Percentiles rank a stretch among this genome's conserved stretches.
Conservation (phyloP, 2,888 invertebrate species). For the Platycnemis pennipes region DNA sequence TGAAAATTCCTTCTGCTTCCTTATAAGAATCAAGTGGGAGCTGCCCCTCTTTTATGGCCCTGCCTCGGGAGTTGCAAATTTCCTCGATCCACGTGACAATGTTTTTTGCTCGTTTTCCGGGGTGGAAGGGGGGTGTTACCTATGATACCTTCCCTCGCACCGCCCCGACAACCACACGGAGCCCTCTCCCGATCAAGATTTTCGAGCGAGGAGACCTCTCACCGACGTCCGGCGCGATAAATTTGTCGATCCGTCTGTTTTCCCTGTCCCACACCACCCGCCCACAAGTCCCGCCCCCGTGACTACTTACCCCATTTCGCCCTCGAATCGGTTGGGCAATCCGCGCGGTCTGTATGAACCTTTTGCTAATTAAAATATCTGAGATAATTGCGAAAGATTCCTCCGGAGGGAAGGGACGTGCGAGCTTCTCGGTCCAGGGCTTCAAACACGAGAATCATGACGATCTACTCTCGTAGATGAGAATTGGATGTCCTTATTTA, state of each 20-base stretch:
- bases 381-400: background rate
- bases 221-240: background rate
- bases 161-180: background rate
- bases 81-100: slow-evolving; percentile 8
- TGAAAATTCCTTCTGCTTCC: slow-evolving; percentile 39
- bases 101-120: background rate
- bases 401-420: background rate
- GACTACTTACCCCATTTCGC: background rate
- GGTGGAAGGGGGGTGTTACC: background rate
- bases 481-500: too few species aligned
- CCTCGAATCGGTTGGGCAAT: background rate
- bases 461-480: background rate
- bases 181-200: background rate
- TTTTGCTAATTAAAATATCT: background rate
- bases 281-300: background rate
- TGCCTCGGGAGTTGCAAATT: slow-evolving; percentile 43
- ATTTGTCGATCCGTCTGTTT: background rate
- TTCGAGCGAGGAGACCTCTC: background rate
- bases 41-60: slow-evolving; percentile 48
- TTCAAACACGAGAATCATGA: background rate
- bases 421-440: background rate
- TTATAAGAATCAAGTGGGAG: slow-evolving; percentile 14
- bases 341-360: background rate
- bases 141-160: background rate
- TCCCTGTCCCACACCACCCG: background rate